Conservation (phyloP, 1,140 invertebrate genomes). For the Tetragnatha versicolor region DNA sequence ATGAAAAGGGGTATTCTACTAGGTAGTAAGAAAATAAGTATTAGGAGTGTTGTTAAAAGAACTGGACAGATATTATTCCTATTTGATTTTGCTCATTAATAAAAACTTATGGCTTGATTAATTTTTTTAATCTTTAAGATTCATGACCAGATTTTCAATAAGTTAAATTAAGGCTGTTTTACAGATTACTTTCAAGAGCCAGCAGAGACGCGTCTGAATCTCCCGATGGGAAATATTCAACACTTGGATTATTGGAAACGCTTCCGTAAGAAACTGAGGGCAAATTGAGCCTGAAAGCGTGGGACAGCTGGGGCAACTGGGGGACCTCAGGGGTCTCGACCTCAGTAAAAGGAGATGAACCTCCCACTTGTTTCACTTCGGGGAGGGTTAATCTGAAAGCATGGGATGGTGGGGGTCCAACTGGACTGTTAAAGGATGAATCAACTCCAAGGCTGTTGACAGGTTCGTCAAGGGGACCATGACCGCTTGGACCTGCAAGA, state of each 20-base stretch:
- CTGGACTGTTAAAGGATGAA: not conserved
- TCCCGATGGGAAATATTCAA: not conserved
- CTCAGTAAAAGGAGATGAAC: not conserved
- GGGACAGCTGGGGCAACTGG: not conserved
- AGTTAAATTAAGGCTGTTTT: no score
- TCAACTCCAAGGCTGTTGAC: not conserved
- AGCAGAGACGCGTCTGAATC: not conserved
- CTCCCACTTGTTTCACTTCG: not conserved
- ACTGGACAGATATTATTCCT: no score
- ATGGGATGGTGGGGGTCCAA: constrained; percentile 1
- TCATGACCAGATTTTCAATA: no score
- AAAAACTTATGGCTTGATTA: no score
- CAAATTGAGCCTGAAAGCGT: constrained; percentile 12
- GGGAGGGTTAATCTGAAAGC: constrained; percentile 7
- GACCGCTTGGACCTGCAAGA: not conserved
- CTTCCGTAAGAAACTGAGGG: not conserved
- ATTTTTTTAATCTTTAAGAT: no score
- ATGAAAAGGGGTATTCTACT: no score
- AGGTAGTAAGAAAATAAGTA: no score
- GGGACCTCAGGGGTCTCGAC: not conserved
- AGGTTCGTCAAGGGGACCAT: not conserved
- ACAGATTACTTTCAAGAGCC: constrained; percentile 11
- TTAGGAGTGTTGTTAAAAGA: no score
- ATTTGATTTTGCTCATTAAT: no score
- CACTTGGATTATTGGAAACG: not conserved